Percentiles rank a stretch among this genome's conserved stretches.
phyloP scores from a whole-genome alignment of 2,113 vertebrate genomes.

The Eleginops maclovinus region DNA sequence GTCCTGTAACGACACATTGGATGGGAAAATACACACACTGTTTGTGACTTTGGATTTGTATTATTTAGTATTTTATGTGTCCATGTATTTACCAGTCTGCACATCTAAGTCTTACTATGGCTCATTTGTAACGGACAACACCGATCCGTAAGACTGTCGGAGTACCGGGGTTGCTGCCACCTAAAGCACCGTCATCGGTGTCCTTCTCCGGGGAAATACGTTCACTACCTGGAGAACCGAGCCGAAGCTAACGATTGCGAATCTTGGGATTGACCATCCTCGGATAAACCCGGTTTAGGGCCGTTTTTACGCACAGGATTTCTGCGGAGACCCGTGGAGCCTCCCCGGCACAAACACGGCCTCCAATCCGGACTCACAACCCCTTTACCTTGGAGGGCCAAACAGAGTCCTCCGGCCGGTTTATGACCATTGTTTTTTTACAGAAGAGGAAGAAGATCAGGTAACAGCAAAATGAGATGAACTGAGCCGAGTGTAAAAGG shows the following conservation, averaged over 20 bases:
- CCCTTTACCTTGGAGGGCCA: constrained; percentile 77
- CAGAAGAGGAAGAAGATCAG: constrained; percentile 74
- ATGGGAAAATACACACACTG: too few relatives aligned
- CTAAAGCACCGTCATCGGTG: constrained; percentile 28
- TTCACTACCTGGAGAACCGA: constrained; percentile 82
- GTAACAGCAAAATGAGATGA: constrained; percentile 75
- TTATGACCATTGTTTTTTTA: constrained; percentile 90
- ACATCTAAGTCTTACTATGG: constrained; percentile 89
- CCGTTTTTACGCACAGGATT: constrained; percentile 78
- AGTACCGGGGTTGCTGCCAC: constrained; percentile 34
- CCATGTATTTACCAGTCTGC: constrained; percentile 96
- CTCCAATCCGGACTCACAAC: constrained; percentile 18
- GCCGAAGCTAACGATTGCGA: not conserved
- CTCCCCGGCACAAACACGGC: constrained; percentile 2
- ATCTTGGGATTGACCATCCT: not conserved
- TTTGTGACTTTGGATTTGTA: too few relatives aligned
- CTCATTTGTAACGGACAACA: constrained; percentile 91
- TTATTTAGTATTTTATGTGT: not conserved
- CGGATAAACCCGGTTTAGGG: constrained; percentile 82
- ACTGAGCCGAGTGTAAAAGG: not conserved
- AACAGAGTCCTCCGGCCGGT: constrained; percentile 89
- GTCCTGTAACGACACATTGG: too few relatives aligned
- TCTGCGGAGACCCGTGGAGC: constrained; percentile 9
- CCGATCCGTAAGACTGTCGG: constrained; percentile 5
- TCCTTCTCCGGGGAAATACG: constrained; percentile 87